Evolutionary conservation across 2,888 invertebrate genomes (phyloP).

Genomic region (Hydraecia micacea): DNA sequence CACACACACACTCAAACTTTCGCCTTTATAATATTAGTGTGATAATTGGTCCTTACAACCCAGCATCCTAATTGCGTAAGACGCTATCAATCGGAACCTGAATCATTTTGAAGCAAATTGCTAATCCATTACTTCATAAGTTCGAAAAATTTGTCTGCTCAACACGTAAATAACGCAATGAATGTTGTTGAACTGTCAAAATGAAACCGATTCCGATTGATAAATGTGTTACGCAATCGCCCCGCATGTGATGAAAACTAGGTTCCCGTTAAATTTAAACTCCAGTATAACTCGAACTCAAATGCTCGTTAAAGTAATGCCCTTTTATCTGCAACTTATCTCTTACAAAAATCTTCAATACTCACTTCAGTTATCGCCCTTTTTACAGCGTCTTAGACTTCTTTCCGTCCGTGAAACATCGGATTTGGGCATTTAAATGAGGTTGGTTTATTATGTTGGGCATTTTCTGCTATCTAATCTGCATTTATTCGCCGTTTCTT

Average conservation of each 20-base stretch:
- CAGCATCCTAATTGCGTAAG: no score
- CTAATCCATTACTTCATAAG: no score
- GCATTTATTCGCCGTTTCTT: slow-evolving; percentile 11
- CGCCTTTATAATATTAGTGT: no score
- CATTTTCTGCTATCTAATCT: slow-evolving; percentile 6
- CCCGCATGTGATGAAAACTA: neutral
- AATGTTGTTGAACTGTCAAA: no score
- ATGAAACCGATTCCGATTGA: no score
- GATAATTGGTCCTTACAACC: no score
- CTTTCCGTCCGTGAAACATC: slow-evolving; percentile 15
- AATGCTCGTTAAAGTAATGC: slow-evolving; percentile 51
- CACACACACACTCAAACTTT: no score
- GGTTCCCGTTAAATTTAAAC: neutral
- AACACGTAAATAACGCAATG: no score
- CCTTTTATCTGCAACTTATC: slow-evolving; percentile 37
- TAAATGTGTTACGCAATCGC: no score
- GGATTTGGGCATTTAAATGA: slow-evolving; percentile 35
- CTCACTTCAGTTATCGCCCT: slow-evolving; percentile 26
- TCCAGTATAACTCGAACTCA: slow-evolving; percentile 8
- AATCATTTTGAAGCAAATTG: no score
- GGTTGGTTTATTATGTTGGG: slow-evolving; percentile 11
- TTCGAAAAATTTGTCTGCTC: no score
- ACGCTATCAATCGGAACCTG: no score
- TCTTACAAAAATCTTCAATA: slow-evolving; percentile 40
- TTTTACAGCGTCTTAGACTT: slow-evolving; percentile 32